phyloP scores from a whole-genome alignment of 2,797 vertebrate genomes.

The Anableps anableps region DNA sequence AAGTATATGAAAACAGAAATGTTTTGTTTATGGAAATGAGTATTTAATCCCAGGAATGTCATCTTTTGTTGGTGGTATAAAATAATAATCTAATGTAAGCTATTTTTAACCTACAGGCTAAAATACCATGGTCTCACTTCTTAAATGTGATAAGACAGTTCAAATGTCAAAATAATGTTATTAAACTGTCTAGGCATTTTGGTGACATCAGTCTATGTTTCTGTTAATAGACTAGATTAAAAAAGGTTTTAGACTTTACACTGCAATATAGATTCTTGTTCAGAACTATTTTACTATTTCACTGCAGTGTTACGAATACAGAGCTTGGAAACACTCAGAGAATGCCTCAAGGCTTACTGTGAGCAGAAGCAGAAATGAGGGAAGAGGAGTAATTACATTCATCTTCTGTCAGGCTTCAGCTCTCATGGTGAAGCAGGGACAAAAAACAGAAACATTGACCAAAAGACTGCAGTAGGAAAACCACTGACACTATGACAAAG shows the following conservation, averaged over 20 bases:
- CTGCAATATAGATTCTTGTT: neutral
- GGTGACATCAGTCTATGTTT: neutral
- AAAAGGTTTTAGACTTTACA: neutral
- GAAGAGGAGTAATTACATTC: neutral
- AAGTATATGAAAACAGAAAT: neutral
- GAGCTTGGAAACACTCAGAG: neutral
- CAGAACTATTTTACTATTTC: neutral
- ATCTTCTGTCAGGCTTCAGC: conserved; percentile 13
- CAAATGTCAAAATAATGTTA: neutral
- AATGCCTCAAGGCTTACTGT: neutral
- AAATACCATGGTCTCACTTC: neutral
- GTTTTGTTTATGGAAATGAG: neutral
- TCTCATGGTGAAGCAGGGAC: conserved; percentile 20
- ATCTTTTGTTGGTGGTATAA: neutral
- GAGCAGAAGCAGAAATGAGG: neutral
- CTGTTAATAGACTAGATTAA: neutral
- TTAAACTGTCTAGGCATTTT: neutral
- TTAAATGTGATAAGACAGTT: neutral
- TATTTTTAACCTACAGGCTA: neutral
- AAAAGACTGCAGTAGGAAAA: conserved; percentile 22
- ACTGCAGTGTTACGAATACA: neutral
- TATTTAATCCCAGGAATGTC: neutral
- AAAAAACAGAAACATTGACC: conserved; percentile 51
- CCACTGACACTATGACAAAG: conserved; percentile 21
- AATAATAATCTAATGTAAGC: neutral